phyloP scores from a whole-genome alignment of 1,140 invertebrate genomes.

The Philaenus spumarius region DNA sequence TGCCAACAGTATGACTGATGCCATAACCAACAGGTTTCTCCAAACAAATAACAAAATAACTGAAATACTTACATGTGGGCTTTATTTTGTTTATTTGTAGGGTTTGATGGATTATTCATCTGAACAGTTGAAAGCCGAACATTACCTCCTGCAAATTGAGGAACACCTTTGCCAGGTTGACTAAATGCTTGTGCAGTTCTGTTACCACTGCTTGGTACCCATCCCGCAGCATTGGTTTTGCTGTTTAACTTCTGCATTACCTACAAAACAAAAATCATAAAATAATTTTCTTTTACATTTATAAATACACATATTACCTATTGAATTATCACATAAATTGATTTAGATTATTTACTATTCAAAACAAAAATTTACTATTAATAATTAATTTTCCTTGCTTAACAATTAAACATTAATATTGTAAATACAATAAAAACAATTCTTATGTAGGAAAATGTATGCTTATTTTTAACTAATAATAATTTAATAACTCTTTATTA shows the following conservation, averaged over 20 bases:
- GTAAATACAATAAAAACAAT: too few relatives aligned
- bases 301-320: background rate
- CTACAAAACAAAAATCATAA: conserved; percentile 42
- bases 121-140: conserved; percentile 45
- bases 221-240: conserved; percentile 88
- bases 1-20: too few relatives aligned
- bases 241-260: conserved; percentile 65
- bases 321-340: conserved; percentile 1
- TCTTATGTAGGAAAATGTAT: too few relatives aligned
- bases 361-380: too few relatives aligned
- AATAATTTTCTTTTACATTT: background rate
- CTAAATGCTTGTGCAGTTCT: conserved; percentile 87
- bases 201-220: conserved; percentile 89
- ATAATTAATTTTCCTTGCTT: too few relatives aligned
- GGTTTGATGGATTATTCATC: conserved; percentile 32
- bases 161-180: conserved; percentile 69
- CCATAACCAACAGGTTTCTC: too few relatives aligned
- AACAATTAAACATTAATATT: too few relatives aligned
- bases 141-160: conserved; percentile 43
- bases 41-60: too few relatives aligned
- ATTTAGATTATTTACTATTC: too few relatives aligned
- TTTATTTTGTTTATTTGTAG: conserved; percentile 27
- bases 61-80: conserved; percentile 20
- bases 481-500: too few relatives aligned
- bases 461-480: too few relatives aligned